A percentile compares a stretch with the other conserved stretches of the same genome.
Conservation (phyloP, 2,113 vertebrate species). For the Dasyornis broadbenti region DNA sequence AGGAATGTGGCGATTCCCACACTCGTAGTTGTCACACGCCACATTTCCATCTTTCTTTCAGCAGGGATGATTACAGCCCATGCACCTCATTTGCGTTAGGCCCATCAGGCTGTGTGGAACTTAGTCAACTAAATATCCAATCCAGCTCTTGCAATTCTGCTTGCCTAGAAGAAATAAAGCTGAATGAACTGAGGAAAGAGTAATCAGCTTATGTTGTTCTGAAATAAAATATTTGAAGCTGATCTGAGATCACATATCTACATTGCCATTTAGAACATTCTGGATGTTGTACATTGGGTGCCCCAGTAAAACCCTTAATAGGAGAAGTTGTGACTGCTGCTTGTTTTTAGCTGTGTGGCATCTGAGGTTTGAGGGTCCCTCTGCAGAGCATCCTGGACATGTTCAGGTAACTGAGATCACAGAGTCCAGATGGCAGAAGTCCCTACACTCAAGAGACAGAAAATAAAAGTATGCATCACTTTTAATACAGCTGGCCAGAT, state of each 20-base stretch:
- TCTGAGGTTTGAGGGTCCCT: background rate
- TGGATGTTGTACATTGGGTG: background rate
- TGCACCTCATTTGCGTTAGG: background rate
- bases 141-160: background rate
- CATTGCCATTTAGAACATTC: background rate
- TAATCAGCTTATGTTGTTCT: background rate
- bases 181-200: background rate
- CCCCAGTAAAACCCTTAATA: background rate
- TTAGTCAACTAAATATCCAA: background rate
- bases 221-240: background rate
- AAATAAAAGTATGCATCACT: background rate
- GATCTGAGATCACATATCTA: background rate
- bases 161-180: background rate
- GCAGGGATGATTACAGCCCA: background rate
- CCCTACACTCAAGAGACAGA: background rate
- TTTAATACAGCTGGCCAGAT: background rate
- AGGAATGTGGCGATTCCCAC: background rate
- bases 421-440: background rate
- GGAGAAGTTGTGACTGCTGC: background rate
- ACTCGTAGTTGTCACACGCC: background rate
- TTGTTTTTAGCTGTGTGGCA: background rate
- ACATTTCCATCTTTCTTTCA: background rate
- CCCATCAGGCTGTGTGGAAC: background rate
- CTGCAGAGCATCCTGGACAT: rapidly evolving
- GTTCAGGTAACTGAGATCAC: background rate